Base-by-base conservation (phyloP, 2,888 invertebrate species). In the Drosophila putrida region DNA sequence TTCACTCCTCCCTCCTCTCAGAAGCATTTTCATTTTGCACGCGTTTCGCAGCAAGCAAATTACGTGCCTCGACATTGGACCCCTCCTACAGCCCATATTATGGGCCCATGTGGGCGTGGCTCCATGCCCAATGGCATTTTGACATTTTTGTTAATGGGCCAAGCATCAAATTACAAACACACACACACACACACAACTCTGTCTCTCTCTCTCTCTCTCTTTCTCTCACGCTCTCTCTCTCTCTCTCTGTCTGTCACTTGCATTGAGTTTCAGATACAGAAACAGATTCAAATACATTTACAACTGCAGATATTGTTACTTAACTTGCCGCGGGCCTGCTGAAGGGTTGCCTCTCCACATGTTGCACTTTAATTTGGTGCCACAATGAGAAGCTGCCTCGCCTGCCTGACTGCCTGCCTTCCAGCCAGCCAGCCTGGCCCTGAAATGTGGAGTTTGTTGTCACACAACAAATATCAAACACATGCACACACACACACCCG, bases 141-240 rank as follows among this genome's bases (percentile, higher is more conserved):
- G 86, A 88, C 83, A 86, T 88, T 85, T 86, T 88, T 80, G 80
- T 83, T 86, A 86, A 88, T 88, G 83, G 86, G 75, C 75, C 72
- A 79, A 81, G 81, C 83, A 88, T 86, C 86, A 88, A 88, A 88
- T 86, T 86, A 85, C 85, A 81, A 67, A 71, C 75, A 61, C n/a
- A 63, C 50, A 15, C 54, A 15, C 53, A 44, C 39, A 20, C 9
- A 87, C 80, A 78, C 62, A 63, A 69, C 13, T 9, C 13, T 4
- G 5, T 13, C 6, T 33, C 25, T 5, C 0, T 20, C 20, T 11
- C 46, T 33, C 36, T 20, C n/a, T 44, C 57, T 46, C n/a, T 35
- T 20, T 6, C 25, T 9, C 33, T 20, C 20, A 3, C 20, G 0
- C 20, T 20, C 20, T 20, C 20, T 1, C 20, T 20, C 20, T 20